Evolutionary conservation across 2,797 vertebrate genomes (phyloP).

Genomic region (Percopsis omiscomaycus): DNA sequence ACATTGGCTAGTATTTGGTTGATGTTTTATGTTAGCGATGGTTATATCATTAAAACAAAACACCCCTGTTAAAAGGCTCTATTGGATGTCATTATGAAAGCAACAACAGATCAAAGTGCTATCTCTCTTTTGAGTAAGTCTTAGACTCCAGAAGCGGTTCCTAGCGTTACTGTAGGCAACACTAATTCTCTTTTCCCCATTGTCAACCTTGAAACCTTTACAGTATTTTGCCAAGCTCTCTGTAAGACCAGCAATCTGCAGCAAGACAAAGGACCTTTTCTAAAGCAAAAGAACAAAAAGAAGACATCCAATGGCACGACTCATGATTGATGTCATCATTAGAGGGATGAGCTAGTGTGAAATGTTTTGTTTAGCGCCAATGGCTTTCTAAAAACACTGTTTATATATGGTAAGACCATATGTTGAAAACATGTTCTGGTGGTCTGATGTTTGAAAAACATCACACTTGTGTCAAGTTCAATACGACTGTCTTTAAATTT

Average conservation of each 20-base stretch:
- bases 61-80: neutral
- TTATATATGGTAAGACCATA: neutral
- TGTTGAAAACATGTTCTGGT: no score
- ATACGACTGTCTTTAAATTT: neutral
- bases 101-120: neutral
- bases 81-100: neutral
- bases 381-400: neutral
- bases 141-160: neutral
- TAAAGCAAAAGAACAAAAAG: slow-evolving; percentile 11
- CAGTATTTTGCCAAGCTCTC: no score
- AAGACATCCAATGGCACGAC: slow-evolving; percentile 19
- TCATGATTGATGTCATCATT: slow-evolving; percentile 57
- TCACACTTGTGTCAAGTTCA: neutral
- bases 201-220: no score
- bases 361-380: neutral
- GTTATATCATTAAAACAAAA: neutral
- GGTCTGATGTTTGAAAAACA: no score
- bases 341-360: slow-evolving; percentile 10
- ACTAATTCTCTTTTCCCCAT: no score
- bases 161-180: no score
- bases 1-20: no score
- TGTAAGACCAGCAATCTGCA: no score
- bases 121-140: neutral
- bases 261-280: no score
- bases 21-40: neutral